Percentiles rank a stretch among this genome's conserved stretches.
These are phyloP conservation scores for Trachelus troglodyta DNA, from an alignment of 2,888 invertebrate genomes.

Conservation along the genomic window DNA sequence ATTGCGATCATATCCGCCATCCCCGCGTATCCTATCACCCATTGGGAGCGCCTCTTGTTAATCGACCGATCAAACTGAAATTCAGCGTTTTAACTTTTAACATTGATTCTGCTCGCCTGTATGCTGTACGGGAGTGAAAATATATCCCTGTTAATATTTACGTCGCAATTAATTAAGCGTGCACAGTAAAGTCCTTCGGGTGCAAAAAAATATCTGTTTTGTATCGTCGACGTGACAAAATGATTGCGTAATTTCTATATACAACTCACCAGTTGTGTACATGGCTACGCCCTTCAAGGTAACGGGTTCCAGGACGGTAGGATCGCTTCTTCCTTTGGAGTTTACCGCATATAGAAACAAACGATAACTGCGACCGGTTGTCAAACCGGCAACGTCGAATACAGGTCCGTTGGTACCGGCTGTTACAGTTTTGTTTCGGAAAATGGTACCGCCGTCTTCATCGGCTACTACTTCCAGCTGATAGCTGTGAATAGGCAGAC, in stretches of 20 bases:
- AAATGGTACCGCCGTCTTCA: slow-evolving; percentile 45
- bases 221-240: too few relatives aligned
- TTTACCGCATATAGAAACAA: slow-evolving; percentile 88
- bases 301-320: slow-evolving; percentile 84
- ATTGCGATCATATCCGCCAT: slow-evolving; percentile 52
- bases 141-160: too few relatives aligned
- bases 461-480: slow-evolving; percentile 57
- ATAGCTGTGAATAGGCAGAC: slow-evolving; percentile 72
- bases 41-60: slow-evolving; percentile 22
- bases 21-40: slow-evolving; percentile 11
- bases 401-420: slow-evolving; percentile 74
- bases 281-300: slow-evolving; percentile 89
- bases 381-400: slow-evolving; percentile 77
- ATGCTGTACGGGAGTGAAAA: too few relatives aligned
- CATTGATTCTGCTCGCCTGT: too few relatives aligned
- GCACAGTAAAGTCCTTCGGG: too few relatives aligned
- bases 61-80: slow-evolving; percentile 34
- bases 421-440: slow-evolving; percentile 67
- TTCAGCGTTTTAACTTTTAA: slow-evolving; percentile 25
- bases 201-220: too few relatives aligned
- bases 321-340: slow-evolving; percentile 88
- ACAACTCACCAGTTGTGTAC: slow-evolving; percentile 78
- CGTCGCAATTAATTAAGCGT: too few relatives aligned
- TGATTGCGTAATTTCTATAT: too few relatives aligned
- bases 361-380: slow-evolving; percentile 81